phyloP scores from a whole-genome alignment of 2,888 invertebrate genomes.

The Polydrusus cervinus region DNA sequence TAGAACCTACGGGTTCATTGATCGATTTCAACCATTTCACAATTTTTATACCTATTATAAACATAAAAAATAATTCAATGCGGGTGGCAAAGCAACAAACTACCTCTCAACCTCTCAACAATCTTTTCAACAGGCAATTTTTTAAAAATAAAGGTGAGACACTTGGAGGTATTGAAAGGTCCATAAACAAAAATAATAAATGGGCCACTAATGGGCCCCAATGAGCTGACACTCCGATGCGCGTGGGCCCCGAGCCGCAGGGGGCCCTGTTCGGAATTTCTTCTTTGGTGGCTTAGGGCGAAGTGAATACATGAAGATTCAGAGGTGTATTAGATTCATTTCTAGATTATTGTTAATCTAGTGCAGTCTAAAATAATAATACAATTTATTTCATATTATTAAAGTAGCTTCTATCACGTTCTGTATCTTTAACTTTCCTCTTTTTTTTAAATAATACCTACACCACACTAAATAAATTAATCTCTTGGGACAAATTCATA shows the following conservation, averaged over 20 bases:
- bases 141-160: slow-evolving; percentile 43
- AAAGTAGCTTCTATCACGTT: no score
- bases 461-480: no score
- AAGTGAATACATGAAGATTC: slow-evolving; percentile 41
- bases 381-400: no score
- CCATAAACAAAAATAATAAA: slow-evolving; percentile 62
- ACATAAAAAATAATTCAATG: slow-evolving; percentile 32
- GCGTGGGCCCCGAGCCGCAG: slow-evolving; percentile 66
- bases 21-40: no score
- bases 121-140: slow-evolving; percentile 30
- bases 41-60: no score
- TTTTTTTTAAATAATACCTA: no score
- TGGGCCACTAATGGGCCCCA: slow-evolving; percentile 63
- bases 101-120: slow-evolving; percentile 47
- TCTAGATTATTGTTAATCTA: neutral
- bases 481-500: no score
- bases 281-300: slow-evolving; percentile 54
- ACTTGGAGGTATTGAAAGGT: slow-evolving; percentile 59
- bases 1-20: no score
- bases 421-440: no score
- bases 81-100: slow-evolving; percentile 54
- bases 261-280: slow-evolving; percentile 59
- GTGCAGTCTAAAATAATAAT: no score
- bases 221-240: slow-evolving; percentile 65
- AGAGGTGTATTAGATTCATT: slow-evolving; percentile 30